phyloP scores from a whole-genome alignment of 2,113 vertebrate genomes.

The Bombycilla garrulus region DNA sequence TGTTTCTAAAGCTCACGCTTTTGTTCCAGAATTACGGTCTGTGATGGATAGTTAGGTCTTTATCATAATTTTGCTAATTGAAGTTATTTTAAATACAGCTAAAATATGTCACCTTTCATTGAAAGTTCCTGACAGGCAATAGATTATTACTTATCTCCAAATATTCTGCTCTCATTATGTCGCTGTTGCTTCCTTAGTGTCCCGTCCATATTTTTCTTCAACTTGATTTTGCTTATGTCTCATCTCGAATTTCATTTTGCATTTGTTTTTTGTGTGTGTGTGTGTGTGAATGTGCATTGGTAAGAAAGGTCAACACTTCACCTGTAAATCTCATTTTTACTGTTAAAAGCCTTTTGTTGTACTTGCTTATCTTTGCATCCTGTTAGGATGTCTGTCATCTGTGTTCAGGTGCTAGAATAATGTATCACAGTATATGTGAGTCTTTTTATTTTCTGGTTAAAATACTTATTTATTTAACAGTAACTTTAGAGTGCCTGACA shows the following conservation, averaged over 20 bases:
- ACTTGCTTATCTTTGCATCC: neutral
- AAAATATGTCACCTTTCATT: neutral
- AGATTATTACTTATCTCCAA: neutral
- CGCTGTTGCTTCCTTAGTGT: neutral
- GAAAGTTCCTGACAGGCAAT: neutral
- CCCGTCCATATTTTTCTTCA: neutral
- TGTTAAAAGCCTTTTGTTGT: neutral
- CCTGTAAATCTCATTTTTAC: neutral
- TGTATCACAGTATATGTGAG: neutral
- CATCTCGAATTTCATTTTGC: neutral
- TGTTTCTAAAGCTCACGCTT: neutral
- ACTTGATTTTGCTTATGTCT: neutral
- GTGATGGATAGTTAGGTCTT: neutral
- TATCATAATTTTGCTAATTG: neutral
- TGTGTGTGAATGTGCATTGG: neutral
- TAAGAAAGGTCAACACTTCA: neutral
- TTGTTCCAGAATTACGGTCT: neutral
- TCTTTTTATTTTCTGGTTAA: neutral
- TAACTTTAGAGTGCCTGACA: neutral
- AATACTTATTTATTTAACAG: neutral
- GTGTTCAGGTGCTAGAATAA: neutral
- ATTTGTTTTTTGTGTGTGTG: neutral
- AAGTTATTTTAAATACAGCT: neutral
- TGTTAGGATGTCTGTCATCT: neutral
- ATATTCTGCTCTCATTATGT: neutral